A percentile compares a stretch with the other conserved stretches of the same genome.
Evolutionary conservation across 1,140 invertebrate species (phyloP).

Genomic region (Rhagoletis pomonella): DNA sequence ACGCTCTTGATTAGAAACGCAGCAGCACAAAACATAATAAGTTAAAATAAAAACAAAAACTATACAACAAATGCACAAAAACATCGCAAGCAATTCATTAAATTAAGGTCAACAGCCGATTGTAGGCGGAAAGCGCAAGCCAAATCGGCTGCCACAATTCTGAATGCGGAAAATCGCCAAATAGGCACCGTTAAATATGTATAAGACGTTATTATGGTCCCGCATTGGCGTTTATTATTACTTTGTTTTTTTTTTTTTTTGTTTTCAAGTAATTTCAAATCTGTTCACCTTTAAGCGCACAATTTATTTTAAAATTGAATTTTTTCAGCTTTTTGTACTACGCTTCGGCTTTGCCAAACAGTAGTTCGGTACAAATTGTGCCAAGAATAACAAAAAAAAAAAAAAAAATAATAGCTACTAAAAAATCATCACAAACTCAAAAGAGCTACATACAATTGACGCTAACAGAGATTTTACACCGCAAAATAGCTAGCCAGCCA

Average conservation of each 20-base stretch:
- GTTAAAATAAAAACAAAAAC: not conserved
- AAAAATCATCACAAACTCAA: not conserved
- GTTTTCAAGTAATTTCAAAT: not conserved
- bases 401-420: too few relatives aligned
- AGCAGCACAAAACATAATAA: not conserved
- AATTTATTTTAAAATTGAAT: not conserved
- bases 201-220: not conserved
- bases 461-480: not conserved
- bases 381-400: constrained; percentile 19
- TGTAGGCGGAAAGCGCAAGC: constrained; percentile 25
- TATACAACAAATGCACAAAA: not conserved
- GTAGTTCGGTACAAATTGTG: constrained; percentile 6
- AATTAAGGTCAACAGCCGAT: constrained; percentile 40
- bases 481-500: not conserved
- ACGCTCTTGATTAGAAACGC: not conserved
- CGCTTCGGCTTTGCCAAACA: not conserved
- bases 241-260: not conserved
- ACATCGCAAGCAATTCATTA: not conserved
- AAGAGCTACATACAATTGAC: constrained; percentile 7
- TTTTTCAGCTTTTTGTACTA: not conserved
- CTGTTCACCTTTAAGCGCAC: not conserved
- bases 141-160: not conserved
- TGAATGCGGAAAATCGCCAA: not conserved
- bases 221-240: not conserved
- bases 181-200: constrained; percentile 23